Base-by-base conservation (phyloP, 2,888 invertebrate genomes). In the Drosophila barbarae region DNA sequence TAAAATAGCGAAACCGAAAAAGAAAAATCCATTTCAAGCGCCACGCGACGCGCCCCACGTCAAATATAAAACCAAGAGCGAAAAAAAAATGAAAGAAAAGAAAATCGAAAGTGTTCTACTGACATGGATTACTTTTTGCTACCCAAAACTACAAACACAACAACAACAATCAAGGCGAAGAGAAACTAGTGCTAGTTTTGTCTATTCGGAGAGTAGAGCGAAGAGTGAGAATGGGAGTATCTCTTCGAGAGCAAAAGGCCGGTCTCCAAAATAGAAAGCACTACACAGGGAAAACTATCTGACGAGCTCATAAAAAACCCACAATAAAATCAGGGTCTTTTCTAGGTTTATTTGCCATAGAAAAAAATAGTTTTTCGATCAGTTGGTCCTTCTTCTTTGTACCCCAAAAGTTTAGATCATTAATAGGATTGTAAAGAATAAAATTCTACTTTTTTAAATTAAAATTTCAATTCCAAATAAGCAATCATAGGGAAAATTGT, bases 71-170 rank as follows among this genome's bases (percentile, higher is more conserved):
- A 52, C 35, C 60, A 41, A 61, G 69, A 69, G 55, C 63, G 26
- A 58, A 56, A 21, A 34, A 34, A 50, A 18, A 50, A 50, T 18
- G 7, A 63, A 34, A 21, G 21, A 55, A 55, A 60, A 60, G 36
- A 73, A 87, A 87, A 88, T 71, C 77, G 86, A 88, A 85, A 87
- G 87, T 87, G 87, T 75, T 88, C 88, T 81, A 87, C 87, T 87
- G 86, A 88, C 87, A 87, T 78, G 83, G 84, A 87, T 87, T 87
- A 81, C 77, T 84, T 82, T 73, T 78, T 66, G 77, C 74, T 66
- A 49, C 52, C 52, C 55, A 56, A 56, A 58, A 49, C 66, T 63
- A 54, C 73, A 47, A 59, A 44, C 55, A 51, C 71, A 47, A 59
- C 61, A 64, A 59, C 57, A 58, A 49, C 64, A 53, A 64, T 47